Conservation (phyloP, 2,888 invertebrate species). For the Drosophila villosipedis region DNA sequence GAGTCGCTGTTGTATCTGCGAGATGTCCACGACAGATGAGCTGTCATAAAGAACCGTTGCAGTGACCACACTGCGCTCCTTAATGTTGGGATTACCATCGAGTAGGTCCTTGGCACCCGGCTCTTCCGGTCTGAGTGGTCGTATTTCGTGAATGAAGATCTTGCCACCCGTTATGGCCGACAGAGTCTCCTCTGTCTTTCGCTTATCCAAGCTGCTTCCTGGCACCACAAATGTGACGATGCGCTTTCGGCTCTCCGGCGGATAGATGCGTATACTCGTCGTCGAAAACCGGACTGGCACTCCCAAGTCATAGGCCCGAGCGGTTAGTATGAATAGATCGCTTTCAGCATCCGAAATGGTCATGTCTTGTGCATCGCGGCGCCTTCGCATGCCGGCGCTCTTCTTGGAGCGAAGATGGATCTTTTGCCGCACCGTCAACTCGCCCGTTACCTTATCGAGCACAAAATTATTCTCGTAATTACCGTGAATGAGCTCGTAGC, state of each 20-base stretch:
- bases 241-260: slow-evolving; percentile 90
- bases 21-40: slow-evolving; percentile 89
- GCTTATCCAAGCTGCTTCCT: slow-evolving; percentile 90
- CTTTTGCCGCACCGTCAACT: slow-evolving; percentile 88
- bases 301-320: slow-evolving; percentile 94
- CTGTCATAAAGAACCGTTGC: slow-evolving; percentile 90
- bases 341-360: slow-evolving; percentile 36
- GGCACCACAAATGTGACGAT: slow-evolving; percentile 94
- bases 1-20: slow-evolving; percentile 89
- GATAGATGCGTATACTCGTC: slow-evolving; percentile 91
- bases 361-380: slow-evolving; percentile 38
- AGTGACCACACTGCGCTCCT: slow-evolving; percentile 90
- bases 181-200: slow-evolving; percentile 90
- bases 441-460: slow-evolving; percentile 91
- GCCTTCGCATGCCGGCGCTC: slow-evolving; percentile 69
- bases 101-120: slow-evolving; percentile 87
- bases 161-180: slow-evolving; percentile 92
- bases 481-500: slow-evolving; percentile 92
- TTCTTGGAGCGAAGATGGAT: slow-evolving; percentile 83
- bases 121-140: slow-evolving; percentile 88
- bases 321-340: slow-evolving; percentile 87
- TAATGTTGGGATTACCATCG: slow-evolving; percentile 85
- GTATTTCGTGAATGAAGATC: slow-evolving; percentile 91
- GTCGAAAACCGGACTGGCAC: slow-evolving; percentile 91
- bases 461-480: slow-evolving; percentile 91